Evolutionary conservation across 2,888 invertebrate species (phyloP), one percentile per base, ranked within the genome.

Genomic region (Hypselothyrea guttata): DNA sequence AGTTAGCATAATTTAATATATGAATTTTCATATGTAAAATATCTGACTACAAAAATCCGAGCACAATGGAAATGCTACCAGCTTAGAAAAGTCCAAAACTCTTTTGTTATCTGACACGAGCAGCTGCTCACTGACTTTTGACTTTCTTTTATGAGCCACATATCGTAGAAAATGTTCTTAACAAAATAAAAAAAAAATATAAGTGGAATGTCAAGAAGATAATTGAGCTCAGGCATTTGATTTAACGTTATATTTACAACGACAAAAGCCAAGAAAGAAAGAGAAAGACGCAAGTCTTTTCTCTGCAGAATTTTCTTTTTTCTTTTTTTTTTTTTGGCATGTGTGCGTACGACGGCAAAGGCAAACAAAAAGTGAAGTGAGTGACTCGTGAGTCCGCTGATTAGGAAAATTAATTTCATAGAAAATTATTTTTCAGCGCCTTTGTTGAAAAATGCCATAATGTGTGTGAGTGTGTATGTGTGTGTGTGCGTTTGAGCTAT

Each of bases 331-430:
- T 28, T 49, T 51, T 33, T 47, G 51, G 40, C 56, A 60, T 71
- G 68, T 61, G 53, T 71, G 70, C 61, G 42, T 44, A 45, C 62
- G 69, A 71, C 52, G 69, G 38, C 71, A 47, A 56, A 60, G 67
- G 52, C 71, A 71, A 64, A 66, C 64, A 75, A 74, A 22, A 70
- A 77, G 70, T 67, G 65, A 71, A 67, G 65, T 69, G 79, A 83
- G 42, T 72, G 84, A 79, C 81, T 84, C 71, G 75, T 65, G 58
- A 52, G 57, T 22, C 22, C 38, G 51, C 59, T 76, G 77, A 84
- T 78, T 84, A 71, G 68, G 65, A 51, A 76, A 78, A 84, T 78
- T 83, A 83, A 84, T 84, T 78, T 84, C 52, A 67, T 72, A 75
- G 60, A 65, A 83, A 73, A 73, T 71, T 70, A 37, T 64, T 59